Evolutionary conservation across 2,888 invertebrate genomes (phyloP).

Genomic region (Acrobasis consociella): DNA sequence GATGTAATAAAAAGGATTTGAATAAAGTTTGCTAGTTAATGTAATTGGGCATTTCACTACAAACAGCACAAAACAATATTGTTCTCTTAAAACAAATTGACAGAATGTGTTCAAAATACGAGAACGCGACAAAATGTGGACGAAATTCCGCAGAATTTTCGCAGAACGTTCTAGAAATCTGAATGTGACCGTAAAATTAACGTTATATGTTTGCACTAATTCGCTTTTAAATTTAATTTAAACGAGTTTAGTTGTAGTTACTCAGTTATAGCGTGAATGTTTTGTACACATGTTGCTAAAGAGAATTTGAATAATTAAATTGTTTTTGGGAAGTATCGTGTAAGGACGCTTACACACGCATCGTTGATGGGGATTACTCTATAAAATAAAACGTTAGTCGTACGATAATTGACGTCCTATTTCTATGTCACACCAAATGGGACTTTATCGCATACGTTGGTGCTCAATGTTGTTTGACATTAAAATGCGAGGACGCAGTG

Average conservation of each 20-base stretch:
- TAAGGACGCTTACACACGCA: too few species aligned
- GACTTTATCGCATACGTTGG: too few species aligned
- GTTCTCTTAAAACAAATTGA: conserved; percentile 1
- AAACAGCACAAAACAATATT: neutral
- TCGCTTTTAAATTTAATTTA: conserved; percentile 16
- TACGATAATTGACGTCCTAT: too few species aligned
- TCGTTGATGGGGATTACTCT: too few species aligned
- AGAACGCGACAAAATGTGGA: neutral
- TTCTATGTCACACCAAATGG: too few species aligned
- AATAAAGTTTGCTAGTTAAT: neutral
- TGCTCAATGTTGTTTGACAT: too few species aligned
- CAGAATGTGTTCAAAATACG: neutral
- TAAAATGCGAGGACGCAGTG: too few species aligned
- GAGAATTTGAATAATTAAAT: conserved; percentile 1
- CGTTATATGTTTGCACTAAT: conserved; percentile 16
- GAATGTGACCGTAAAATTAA: conserved; percentile 6
- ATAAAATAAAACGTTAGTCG: too few species aligned
- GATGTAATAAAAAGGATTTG: too few species aligned
- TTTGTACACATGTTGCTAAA: neutral
- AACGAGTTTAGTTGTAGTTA: conserved; percentile 10
- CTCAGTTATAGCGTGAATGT: conserved; percentile 4
- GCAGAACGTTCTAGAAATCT: conserved; percentile 3
- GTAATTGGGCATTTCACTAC: neutral
- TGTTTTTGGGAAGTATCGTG: neutral
- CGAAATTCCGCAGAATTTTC: neutral